Base-by-base conservation (phyloP, 2,113 vertebrate genomes). In the Phrynosoma blainvillii region DNA sequence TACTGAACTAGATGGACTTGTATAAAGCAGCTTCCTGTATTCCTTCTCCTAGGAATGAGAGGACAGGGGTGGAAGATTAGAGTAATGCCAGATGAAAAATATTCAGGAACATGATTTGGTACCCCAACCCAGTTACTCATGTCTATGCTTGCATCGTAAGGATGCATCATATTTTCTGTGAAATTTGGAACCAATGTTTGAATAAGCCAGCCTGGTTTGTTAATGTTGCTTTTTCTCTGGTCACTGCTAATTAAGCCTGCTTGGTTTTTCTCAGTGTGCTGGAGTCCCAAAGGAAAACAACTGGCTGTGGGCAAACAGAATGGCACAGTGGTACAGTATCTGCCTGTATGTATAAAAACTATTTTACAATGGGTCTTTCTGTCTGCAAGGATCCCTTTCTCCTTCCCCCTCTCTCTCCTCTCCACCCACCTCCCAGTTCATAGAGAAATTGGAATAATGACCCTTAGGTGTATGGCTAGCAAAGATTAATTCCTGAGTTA, bases 231-330 rank as follows among this genome's bases (percentile, higher is more conserved):
- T n/a, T 82, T 71, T 56, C 47, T 32, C 32, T 13, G n/a, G 20
- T 66, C 8, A 2, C 56, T 5, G 52, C 14, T 25, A 66, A 70
- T 9, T 18, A 40, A n/a, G 9, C 40, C 18, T 7, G 4, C 30
- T 93, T 76, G 42, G 10, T 68, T 10, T 0, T 1, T 32, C 6
- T 21, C 87, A 99, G 99, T 99, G 88, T 98, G 98, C 94, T 99
- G 99, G 99, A 99, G 99, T 94, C 99, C 99, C 3, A 99, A 99
- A 95, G 99, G 99, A 80, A 99, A 99, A 93, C 99, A 99, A 59
- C 96, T 99, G 32, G 98, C 98, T 40, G 98, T 97, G 20, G 99
- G 99, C 54, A 99, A 98, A 56, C 97, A 98, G 94, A 97, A 99
- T 56, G 98, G 98, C 86, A 98, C 98, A 0, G 98, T 99, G 89